A percentile compares a stretch with the other conserved stretches of the same genome.
Evolutionary conservation across 2,797 vertebrate genomes (phyloP).

Genomic region (Chelidonichthys spinosus): DNA sequence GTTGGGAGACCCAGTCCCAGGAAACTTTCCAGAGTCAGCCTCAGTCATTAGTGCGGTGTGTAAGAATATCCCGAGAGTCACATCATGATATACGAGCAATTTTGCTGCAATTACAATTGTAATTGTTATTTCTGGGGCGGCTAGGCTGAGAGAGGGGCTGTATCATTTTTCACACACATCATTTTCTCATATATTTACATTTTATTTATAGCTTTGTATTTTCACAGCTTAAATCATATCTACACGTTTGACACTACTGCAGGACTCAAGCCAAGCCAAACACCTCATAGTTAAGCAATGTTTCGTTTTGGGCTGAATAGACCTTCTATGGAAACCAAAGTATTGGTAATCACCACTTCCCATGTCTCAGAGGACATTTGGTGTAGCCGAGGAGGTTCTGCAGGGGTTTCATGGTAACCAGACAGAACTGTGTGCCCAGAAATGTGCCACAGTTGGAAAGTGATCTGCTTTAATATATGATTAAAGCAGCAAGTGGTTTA

Average conservation of each 20-base stretch:
- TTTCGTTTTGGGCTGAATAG: conserved; percentile 50
- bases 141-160: not conserved
- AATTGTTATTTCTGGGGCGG: conserved; percentile 51
- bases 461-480: not conserved
- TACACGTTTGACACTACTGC: conserved; percentile 44
- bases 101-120: conserved; percentile 32
- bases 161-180: conserved; percentile 14
- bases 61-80: conserved; percentile 28
- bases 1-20: conserved; percentile 15
- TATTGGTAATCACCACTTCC: conserved; percentile 49
- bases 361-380: conserved; percentile 35
- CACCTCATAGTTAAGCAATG: conserved; percentile 42
- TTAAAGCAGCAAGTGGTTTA: conserved; percentile 23
- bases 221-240: conserved; percentile 18
- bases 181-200: conserved; percentile 31
- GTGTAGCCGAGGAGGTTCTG: conserved; percentile 17
- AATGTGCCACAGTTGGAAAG: conserved; percentile 28
- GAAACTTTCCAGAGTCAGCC: conserved; percentile 33
- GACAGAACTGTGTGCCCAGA: conserved; percentile 28
- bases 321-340: conserved; percentile 53
- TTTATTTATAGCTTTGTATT: conserved; percentile 12
- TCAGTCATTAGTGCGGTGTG: not conserved
- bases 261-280: conserved; percentile 58
- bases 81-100: conserved; percentile 36
- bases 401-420: conserved; percentile 11